Percentiles rank a stretch among this genome's conserved stretches.
Conservation (phyloP, 2,797 vertebrate species). For the Microhierax caerulescens region DNA sequence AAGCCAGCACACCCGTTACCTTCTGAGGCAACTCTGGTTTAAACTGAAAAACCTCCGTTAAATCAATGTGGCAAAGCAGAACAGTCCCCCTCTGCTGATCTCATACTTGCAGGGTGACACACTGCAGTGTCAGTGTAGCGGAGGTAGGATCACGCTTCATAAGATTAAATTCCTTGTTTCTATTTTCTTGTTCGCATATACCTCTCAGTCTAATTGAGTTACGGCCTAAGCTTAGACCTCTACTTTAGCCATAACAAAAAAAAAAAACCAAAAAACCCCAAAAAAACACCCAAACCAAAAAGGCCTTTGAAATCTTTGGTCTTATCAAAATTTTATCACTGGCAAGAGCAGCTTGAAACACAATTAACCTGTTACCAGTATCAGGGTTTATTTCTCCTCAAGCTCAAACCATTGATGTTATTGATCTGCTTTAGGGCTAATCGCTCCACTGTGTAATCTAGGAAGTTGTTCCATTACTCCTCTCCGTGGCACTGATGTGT, state of each 20-base stretch:
- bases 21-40: not conserved
- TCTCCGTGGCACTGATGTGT: not conserved
- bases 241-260: not conserved
- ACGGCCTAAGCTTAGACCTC: not conserved
- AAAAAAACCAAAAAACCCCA: too few relatives aligned
- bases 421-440: constrained; percentile 32
- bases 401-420: not conserved
- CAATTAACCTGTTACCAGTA: not conserved
- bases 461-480: not conserved
- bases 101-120: not conserved
- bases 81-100: not conserved
- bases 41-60: not conserved
- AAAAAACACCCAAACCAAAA: too few relatives aligned
- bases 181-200: not conserved
- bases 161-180: not conserved
- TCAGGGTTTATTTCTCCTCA: not conserved
- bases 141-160: not conserved
- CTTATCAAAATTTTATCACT: not conserved
- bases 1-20: not conserved
- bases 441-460: not conserved
- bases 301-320: not conserved
- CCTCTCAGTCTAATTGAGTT: not conserved
- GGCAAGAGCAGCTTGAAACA: not conserved
- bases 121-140: not conserved
- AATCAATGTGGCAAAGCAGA: not conserved